Conservation (phyloP, 2,113 vertebrate genomes). For the Chamaetylas fuelleborni region DNA sequence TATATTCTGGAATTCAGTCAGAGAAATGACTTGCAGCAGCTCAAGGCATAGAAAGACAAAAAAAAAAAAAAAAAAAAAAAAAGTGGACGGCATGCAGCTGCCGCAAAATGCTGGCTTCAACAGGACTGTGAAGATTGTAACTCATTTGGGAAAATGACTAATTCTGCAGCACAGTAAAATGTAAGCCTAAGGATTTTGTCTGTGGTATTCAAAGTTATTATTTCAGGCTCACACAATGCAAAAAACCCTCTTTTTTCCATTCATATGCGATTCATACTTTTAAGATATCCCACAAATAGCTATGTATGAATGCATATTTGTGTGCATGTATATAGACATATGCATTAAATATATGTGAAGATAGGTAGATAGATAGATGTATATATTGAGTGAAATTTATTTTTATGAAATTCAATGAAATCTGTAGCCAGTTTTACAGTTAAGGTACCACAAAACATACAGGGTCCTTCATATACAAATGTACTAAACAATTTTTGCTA, state of each 20-base stretch:
- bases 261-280: neutral
- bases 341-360: neutral
- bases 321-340: neutral
- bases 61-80: too few relatives aligned
- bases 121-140: neutral
- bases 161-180: neutral
- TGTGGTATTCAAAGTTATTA: neutral
- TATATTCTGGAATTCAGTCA: neutral
- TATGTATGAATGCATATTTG: neutral
- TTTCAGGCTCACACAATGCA: neutral
- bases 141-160: neutral
- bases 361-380: neutral
- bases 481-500: neutral
- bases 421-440: neutral
- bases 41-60: neutral
- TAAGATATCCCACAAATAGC: neutral
- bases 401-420: neutral
- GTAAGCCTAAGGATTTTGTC: neutral
- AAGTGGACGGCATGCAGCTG: neutral
- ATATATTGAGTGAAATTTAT: neutral
- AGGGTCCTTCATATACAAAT: neutral
- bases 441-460: neutral
- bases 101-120: neutral
- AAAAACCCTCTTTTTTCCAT: fast-evolving
- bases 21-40: neutral